These are phyloP conservation scores for Parazoanthus darwini DNA, from an alignment of 92 coral and sea anemone genomes.

Conservation along the genomic window DNA sequence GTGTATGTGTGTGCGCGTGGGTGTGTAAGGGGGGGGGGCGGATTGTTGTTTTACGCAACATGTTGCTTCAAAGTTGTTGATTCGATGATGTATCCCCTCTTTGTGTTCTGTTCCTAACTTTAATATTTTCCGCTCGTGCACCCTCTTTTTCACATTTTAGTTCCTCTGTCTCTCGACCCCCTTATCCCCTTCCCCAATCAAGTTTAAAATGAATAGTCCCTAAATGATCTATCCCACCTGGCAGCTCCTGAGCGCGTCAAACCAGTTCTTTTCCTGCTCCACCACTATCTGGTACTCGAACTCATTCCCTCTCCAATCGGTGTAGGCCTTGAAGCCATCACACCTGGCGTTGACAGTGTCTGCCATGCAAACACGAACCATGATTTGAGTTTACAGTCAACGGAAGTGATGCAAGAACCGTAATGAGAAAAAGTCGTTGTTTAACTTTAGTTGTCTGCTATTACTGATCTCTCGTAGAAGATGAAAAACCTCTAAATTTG, in stretches of 20 bases:
- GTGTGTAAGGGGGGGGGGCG: too few relatives aligned
- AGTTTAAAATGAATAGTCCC: background rate
- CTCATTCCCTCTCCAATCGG: conserved; percentile 37
- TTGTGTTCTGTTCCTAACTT: too few relatives aligned
- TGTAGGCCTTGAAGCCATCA: conserved; percentile 54
- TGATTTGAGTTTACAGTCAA: background rate
- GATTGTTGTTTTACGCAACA: too few relatives aligned
- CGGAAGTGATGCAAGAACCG: background rate
- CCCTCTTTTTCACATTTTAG: too few relatives aligned
- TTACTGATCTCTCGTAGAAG: too few relatives aligned
- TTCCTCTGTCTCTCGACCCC: background rate
- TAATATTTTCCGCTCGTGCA: too few relatives aligned
- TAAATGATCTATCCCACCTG: conserved; percentile 39
- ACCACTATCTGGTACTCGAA: conserved; percentile 60
- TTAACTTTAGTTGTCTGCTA: too few relatives aligned
- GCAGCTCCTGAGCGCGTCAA: conserved; percentile 68
- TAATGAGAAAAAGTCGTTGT: too few relatives aligned
- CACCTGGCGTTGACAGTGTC: conserved; percentile 57
- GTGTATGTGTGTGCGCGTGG: too few relatives aligned
- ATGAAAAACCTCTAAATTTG: too few relatives aligned
- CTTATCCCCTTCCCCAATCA: background rate
- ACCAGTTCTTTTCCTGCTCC: conserved; percentile 62
- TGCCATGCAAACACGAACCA: background rate
- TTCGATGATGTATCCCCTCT: too few relatives aligned
- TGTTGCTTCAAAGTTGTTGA: too few relatives aligned